These are phyloP conservation scores for Parambassis ranga DNA, from an alignment of 2,797 vertebrate species.

Conservation along the genomic window DNA sequence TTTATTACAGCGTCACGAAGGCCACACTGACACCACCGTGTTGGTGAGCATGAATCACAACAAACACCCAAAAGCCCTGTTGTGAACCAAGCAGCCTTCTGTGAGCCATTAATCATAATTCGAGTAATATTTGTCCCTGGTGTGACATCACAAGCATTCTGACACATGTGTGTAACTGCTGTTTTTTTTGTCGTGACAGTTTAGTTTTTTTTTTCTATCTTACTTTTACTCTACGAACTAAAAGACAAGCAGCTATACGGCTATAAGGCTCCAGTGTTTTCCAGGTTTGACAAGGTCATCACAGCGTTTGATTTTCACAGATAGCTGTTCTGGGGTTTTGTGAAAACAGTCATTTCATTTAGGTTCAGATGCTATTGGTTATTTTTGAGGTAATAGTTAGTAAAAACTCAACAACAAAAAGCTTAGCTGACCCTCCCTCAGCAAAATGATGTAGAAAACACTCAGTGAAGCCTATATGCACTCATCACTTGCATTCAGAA, in stretches of 20 bases:
- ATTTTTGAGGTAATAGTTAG: neutral
- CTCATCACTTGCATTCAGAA: neutral
- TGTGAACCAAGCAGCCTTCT: conserved; percentile 11
- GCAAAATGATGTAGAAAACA: neutral
- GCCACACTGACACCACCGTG: neutral
- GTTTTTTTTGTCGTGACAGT: neutral
- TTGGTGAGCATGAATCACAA: conserved; percentile 12
- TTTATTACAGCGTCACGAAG: conserved; percentile 25
- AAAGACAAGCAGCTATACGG: neutral
- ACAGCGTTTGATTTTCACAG: conserved; percentile 12
- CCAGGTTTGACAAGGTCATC: conserved; percentile 9
- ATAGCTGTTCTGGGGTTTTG: conserved; percentile 8
- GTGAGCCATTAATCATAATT: conserved; percentile 26
- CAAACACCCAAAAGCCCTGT: conserved; percentile 10
- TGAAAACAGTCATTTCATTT: conserved; percentile 27
- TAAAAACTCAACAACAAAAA: neutral
- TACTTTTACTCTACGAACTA: neutral
- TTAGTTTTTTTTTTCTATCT: neutral
- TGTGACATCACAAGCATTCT: conserved; percentile 6
- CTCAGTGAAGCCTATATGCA: neutral
- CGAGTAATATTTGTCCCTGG: conserved; percentile 5
- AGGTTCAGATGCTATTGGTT: conserved; percentile 17
- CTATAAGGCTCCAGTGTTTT: conserved; percentile 37
- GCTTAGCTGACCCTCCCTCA: neutral
- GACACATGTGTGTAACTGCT: conserved; percentile 22